These are phyloP conservation scores for Crossocerus cetratus DNA, from an alignment of 2,888 invertebrate genomes.

Conservation along the genomic window DNA sequence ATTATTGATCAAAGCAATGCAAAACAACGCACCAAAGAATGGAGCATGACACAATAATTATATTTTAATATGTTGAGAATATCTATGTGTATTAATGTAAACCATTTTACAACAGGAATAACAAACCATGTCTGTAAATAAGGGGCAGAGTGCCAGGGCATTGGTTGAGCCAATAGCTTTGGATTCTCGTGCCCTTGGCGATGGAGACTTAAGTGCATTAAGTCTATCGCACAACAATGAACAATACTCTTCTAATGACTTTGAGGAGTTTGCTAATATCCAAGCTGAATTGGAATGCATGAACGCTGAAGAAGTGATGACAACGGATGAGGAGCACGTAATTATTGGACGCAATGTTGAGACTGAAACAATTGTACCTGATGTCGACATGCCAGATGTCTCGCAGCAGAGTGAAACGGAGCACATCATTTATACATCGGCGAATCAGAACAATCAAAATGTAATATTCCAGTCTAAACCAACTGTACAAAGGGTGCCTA, in stretches of 20 bases:
- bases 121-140: conserved; percentile 69
- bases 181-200: conserved; percentile 66
- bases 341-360: conserved; percentile 60
- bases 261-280: conserved; percentile 76
- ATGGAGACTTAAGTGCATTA: conserved; percentile 70
- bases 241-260: conserved; percentile 71
- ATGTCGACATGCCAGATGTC: conserved; percentile 72
- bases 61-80: not conserved
- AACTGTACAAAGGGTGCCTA: conserved; percentile 71
- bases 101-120: conserved; percentile 33
- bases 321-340: conserved; percentile 67
- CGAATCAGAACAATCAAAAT: conserved; percentile 70
- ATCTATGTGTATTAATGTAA: conserved; percentile 6
- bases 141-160: conserved; percentile 65
- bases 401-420: conserved; percentile 67
- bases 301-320: conserved; percentile 74
- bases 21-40: too few relatives aligned
- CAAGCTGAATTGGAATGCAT: conserved; percentile 76
- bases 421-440: conserved; percentile 69
- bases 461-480: conserved; percentile 74
- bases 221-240: conserved; percentile 65
- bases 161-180: conserved; percentile 69
- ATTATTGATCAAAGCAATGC: too few relatives aligned
- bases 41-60: not conserved
- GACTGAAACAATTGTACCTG: conserved; percentile 66